Base-by-base conservation (phyloP, 2,113 vertebrate species). In the Hyla sarda region DNA sequence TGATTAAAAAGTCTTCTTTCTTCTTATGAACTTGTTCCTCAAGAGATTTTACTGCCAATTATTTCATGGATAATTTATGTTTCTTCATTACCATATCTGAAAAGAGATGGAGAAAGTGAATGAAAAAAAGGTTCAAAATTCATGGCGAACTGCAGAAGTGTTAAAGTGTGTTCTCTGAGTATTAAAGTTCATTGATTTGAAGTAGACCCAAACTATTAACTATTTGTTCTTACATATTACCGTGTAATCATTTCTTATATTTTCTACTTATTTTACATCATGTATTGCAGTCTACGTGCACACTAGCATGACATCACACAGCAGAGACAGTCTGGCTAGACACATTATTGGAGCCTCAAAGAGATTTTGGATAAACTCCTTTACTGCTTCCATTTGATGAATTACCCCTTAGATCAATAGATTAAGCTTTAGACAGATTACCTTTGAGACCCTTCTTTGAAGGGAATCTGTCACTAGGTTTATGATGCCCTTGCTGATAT, bases 31-130 rank as follows among this genome's bases (percentile, higher is more conserved):
- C 69, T 71, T 30, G 1, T 79, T 80, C 34, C 60, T 71, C 75
- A 56, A 71, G 62, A 50, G 84, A 72, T 56, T 86, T 80, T 72
- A 58, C 45, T 47, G 62, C 62, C 76, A 80, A 86, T 80, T 80
- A 86, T 77, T 79, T 72, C 62, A 80, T 56, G 84, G 45, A 41
- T 86, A 72, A 86, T 86, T 80, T 86, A 86, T 86, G 84, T 58
- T 56, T 72, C 48, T 80, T 85, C 76, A 85, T 85, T 85, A 79
- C 54, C 75, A 79, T 79, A 85, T 79, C 84, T 71, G 75, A 85
- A 65, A 72, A 79, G 75, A 71, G 65, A 78, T 47, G n/a, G 52
- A 86, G 62, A 65, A 86, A 80, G 47, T 19, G 17, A 86, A n/a
- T 41, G 23, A 54, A 65, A 80, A 86, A 71, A 72, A 71, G 41